Percentiles rank a stretch among this genome's conserved stretches.
These are phyloP conservation scores for Microctenopoma stevenorrisi DNA, from an alignment of 2,797 vertebrate genomes.

Conservation along the genomic window DNA sequence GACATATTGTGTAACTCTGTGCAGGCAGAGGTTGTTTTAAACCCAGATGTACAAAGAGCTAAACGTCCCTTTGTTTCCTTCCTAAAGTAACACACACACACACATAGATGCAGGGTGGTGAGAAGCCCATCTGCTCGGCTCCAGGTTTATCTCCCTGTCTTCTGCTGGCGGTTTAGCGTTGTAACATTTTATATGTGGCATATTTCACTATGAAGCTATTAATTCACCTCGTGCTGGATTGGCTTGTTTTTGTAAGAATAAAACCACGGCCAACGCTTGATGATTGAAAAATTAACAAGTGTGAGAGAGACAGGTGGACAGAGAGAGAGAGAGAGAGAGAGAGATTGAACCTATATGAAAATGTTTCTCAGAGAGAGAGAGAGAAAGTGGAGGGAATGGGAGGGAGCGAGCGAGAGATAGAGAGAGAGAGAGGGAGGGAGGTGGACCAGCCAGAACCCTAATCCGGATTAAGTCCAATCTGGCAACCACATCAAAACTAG, in stretches of 20 bases:
- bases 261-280: constrained; percentile 48
- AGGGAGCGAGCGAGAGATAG: constrained; percentile 35
- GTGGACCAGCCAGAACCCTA: constrained; percentile 74
- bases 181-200: constrained; percentile 75
- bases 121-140: constrained; percentile 70
- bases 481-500: constrained; percentile 89
- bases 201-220: constrained; percentile 72
- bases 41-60: constrained; percentile 21
- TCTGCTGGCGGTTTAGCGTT: constrained; percentile 70
- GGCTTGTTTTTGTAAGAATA: constrained; percentile 56
- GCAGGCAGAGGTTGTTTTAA: constrained; percentile 9
- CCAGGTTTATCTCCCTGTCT: constrained; percentile 66
- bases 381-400: constrained; percentile 33
- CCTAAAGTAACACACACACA: constrained; percentile 40
- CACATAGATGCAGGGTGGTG: constrained; percentile 48
- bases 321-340: constrained; percentile 45
- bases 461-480: constrained; percentile 96
- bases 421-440: constrained; percentile 37
- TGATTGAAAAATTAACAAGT: constrained; percentile 69
- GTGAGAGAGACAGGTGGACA: constrained; percentile 38
- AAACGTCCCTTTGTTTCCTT: constrained; percentile 34
- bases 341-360: constrained; percentile 49
- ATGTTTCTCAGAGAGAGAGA: constrained; percentile 55
- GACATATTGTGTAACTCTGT: neutral
- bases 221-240: constrained; percentile 62